These are phyloP conservation scores for Colossoma macropomum DNA, from an alignment of 2,113 vertebrate genomes.

Conservation along the genomic window DNA sequence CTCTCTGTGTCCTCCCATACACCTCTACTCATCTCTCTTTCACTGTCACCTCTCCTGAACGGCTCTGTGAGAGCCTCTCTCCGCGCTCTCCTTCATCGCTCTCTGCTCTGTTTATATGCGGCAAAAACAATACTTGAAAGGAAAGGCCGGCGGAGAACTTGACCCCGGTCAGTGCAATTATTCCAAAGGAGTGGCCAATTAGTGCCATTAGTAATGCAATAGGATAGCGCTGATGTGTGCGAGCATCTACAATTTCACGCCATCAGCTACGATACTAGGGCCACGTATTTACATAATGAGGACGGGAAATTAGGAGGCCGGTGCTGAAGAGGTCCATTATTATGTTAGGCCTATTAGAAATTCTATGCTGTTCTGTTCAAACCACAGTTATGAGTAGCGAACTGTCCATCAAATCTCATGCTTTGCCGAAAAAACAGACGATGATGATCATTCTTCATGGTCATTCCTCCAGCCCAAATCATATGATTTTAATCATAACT, in stretches of 20 bases:
- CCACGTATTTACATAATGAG: slow-evolving; percentile 79
- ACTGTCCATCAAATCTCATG: slow-evolving; percentile 20
- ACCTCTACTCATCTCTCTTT: slow-evolving; percentile 51
- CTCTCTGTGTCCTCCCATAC: slow-evolving; percentile 26
- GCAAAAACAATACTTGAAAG: slow-evolving; percentile 76
- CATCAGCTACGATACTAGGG: slow-evolving; percentile 64
- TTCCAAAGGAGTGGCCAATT: slow-evolving; percentile 78
- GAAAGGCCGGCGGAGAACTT: slow-evolving; percentile 68
- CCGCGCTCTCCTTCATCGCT: slow-evolving; percentile 71
- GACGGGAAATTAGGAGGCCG: slow-evolving; percentile 75
- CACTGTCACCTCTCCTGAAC: slow-evolving; percentile 58
- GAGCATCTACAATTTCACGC: slow-evolving; percentile 73
- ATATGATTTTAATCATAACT: slow-evolving; percentile 56
- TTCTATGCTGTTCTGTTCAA: not conserved
- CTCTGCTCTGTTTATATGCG: slow-evolving; percentile 74
- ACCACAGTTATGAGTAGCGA: not conserved
- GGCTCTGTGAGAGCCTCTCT: slow-evolving; percentile 67
- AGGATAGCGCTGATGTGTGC: slow-evolving; percentile 71
- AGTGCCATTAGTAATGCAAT: slow-evolving; percentile 71
- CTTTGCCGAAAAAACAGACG: not conserved
- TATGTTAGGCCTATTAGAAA: slow-evolving; percentile 30
- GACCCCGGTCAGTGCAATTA: slow-evolving; percentile 76
- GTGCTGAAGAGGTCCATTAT: slow-evolving; percentile 51
- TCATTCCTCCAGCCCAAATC: slow-evolving; percentile 25
- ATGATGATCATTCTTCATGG: not conserved